Percentiles rank a stretch among this genome's conserved stretches.
Evolutionary conservation across 2,888 invertebrate genomes (phyloP).

Genomic region (Lutraria lutraria): DNA sequence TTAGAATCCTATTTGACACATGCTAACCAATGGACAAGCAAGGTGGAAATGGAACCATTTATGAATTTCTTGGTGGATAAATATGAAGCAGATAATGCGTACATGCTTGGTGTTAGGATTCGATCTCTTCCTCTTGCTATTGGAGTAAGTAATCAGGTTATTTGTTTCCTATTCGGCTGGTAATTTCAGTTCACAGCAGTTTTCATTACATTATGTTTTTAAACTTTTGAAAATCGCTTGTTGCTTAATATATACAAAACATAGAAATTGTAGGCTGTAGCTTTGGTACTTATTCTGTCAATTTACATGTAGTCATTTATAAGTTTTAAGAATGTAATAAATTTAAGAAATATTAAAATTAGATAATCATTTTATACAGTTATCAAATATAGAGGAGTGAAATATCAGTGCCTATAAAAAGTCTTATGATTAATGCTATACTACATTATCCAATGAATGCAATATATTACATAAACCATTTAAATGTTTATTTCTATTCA

Average conservation of each 20-base stretch:
- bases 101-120: conserved; percentile 82
- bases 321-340: background rate
- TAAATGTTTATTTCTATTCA: conserved; percentile 45
- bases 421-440: no score
- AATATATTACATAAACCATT: background rate
- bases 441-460: no score
- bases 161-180: background rate
- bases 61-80: conserved; percentile 80
- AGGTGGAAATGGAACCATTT: conserved; percentile 79
- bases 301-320: background rate
- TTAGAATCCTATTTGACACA: conserved; percentile 78
- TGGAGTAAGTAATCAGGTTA: conserved; percentile 74
- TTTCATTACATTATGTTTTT: no score
- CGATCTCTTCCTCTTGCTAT: conserved; percentile 82
- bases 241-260: background rate
- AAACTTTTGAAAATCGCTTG: background rate
- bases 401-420: no score
- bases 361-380: no score
- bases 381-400: no score
- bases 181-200: background rate
- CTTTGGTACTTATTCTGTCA: background rate
- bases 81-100: conserved; percentile 76
- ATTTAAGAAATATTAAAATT: background rate
- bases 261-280: background rate
- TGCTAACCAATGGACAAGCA: conserved; percentile 79